Evolutionary conservation across 2,113 vertebrate species (phyloP).

Genomic region (Festucalex cinctus): DNA sequence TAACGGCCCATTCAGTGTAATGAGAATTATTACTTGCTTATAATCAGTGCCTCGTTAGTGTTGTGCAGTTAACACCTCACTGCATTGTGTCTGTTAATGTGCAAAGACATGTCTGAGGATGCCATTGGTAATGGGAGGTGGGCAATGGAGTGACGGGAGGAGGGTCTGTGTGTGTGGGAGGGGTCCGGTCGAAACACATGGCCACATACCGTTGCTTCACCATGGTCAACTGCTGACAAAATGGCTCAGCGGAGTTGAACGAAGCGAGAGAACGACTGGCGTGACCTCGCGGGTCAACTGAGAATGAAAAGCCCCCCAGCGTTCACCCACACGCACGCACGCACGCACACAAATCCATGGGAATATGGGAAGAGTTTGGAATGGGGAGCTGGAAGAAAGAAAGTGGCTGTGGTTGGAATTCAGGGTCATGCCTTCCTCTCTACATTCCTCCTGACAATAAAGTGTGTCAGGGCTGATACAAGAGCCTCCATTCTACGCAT

Average conservation of each 20-base stretch:
- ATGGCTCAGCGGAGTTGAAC: conserved; percentile 30
- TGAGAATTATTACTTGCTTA: conserved; percentile 32
- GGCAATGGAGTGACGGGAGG: background rate
- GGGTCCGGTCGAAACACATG: conserved; percentile 40
- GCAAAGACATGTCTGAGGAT: background rate
- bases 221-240: conserved; percentile 56
- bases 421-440: conserved; percentile 63
- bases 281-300: conserved; percentile 65
- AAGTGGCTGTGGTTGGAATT: conserved; percentile 59
- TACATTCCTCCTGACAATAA: conserved; percentile 68
- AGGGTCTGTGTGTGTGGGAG: conserved; percentile 8
- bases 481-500: conserved; percentile 49
- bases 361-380: conserved; percentile 53
- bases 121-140: background rate
- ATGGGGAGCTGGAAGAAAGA: conserved; percentile 56
- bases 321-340: conserved; percentile 23
- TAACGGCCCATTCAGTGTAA: conserved; percentile 16
- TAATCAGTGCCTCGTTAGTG: conserved; percentile 35
- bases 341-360: conserved; percentile 47
- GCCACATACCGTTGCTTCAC: conserved; percentile 47
- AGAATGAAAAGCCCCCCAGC: conserved; percentile 57
- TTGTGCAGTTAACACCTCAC: background rate
- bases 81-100: conserved; percentile 2
- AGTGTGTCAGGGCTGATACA: conserved; percentile 47
- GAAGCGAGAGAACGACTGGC: conserved; percentile 51